phyloP scores from a whole-genome alignment of 2,797 vertebrate genomes.

The Picus viridis region DNA sequence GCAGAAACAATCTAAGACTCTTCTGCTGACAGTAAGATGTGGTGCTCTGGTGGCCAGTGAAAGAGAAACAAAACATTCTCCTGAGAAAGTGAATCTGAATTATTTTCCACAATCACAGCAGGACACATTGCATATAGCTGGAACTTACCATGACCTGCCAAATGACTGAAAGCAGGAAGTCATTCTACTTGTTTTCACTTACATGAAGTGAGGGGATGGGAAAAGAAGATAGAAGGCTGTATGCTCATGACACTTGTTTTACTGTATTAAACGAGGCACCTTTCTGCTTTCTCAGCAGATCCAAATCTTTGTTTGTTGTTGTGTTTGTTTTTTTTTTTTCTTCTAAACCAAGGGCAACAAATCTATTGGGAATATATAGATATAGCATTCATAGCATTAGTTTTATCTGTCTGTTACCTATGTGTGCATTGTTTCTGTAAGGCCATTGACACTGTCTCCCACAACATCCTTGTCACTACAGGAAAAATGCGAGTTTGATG shows the following conservation, averaged over 20 bases:
- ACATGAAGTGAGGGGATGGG: neutral
- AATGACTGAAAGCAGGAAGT: neutral
- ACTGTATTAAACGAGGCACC: neutral
- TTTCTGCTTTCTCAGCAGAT: no score
- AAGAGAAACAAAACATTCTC: neutral
- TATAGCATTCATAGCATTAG: neutral
- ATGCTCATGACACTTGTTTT: neutral
- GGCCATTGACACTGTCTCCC: neutral
- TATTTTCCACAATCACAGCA: neutral
- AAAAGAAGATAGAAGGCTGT: neutral
- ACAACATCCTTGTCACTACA: neutral
- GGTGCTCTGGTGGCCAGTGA: neutral
- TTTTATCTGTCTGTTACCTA: neutral
- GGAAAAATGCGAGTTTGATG: neutral
- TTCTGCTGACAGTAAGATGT: neutral
- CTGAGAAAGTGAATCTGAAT: neutral
- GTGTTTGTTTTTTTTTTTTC: no score
- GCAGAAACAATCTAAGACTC: neutral
- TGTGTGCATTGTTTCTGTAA: neutral
- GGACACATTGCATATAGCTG: fast-evolving
- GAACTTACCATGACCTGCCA: neutral
- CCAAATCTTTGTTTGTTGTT: no score
- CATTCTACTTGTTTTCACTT: neutral
- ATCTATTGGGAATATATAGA: neutral
- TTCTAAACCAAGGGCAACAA: neutral